These are phyloP conservation scores for Seladonia tumulorum DNA, from an alignment of 2,888 invertebrate genomes.

Conservation along the genomic window DNA sequence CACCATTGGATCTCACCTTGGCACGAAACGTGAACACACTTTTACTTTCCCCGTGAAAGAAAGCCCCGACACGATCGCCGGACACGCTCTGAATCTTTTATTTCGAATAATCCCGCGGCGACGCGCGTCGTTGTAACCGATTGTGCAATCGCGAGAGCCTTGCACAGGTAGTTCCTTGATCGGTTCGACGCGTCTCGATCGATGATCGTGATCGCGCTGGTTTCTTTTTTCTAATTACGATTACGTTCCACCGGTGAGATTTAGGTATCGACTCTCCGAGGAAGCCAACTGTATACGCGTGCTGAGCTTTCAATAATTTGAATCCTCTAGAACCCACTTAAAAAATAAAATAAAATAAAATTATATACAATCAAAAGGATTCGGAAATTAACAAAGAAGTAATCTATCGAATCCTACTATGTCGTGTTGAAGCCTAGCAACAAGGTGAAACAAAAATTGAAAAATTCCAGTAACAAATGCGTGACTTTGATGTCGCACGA, in stretches of 20 bases:
- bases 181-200: too few species aligned
- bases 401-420: too few species aligned
- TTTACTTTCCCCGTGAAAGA: constrained; percentile 76
- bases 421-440: too few species aligned
- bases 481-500: too few species aligned
- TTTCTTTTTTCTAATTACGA: neutral
- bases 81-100: constrained; percentile 49
- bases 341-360: too few species aligned
- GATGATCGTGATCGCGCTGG: neutral
- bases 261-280: neutral
- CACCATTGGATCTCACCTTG: constrained; percentile 68
- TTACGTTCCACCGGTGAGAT: neutral
- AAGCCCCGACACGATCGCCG: constrained; percentile 37
- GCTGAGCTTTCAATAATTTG: too few species aligned
- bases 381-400: too few species aligned
- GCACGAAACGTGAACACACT: constrained; percentile 65
- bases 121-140: constrained; percentile 2
- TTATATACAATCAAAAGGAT: too few species aligned
- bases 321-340: too few species aligned
- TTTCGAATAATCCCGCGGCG: constrained; percentile 34
- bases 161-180: neutral
- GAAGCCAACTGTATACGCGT: too few species aligned
- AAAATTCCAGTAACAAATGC: too few species aligned
- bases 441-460: too few species aligned
- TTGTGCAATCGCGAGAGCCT: constrained; percentile 30